Conservation (phyloP, 2,113 vertebrate species). For the Grammomys surdaster region DNA sequence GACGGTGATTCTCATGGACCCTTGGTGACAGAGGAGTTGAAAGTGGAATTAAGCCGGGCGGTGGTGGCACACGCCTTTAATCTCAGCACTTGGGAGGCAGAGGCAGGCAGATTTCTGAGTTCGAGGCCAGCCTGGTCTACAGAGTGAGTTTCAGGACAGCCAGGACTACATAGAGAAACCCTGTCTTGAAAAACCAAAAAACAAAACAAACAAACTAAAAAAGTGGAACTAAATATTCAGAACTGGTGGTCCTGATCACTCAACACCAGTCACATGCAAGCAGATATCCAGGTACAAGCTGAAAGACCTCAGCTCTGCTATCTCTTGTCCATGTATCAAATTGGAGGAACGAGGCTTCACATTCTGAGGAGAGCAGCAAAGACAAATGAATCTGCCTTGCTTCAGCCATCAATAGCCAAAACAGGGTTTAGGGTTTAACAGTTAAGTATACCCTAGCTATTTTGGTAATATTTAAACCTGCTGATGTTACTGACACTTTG, state of each 20-base stretch:
- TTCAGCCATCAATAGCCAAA: neutral
- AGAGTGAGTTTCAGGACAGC: no score
- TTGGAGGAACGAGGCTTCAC: neutral
- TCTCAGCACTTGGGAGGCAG: no score
- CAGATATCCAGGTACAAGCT: neutral
- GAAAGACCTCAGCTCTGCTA: neutral
- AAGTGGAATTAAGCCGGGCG: neutral
- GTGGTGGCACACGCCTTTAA: no score
- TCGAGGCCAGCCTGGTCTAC: no score
- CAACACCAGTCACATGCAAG: neutral
- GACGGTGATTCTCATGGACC: neutral
- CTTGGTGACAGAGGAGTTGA: neutral
- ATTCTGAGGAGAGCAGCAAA: neutral
- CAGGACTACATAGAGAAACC: no score
- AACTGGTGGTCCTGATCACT: neutral
- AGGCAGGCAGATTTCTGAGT: no score
- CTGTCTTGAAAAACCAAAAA: no score
- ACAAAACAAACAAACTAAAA: no score
- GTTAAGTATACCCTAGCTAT: neutral
- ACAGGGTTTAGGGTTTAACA: no score
- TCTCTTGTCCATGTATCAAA: neutral
- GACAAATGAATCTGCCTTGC: neutral
- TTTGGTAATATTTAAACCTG: neutral
- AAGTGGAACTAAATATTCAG: no score
- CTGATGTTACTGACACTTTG: neutral